Evolutionary conservation across 2,797 vertebrate species (phyloP).

Genomic region (Chelon labrosus): DNA sequence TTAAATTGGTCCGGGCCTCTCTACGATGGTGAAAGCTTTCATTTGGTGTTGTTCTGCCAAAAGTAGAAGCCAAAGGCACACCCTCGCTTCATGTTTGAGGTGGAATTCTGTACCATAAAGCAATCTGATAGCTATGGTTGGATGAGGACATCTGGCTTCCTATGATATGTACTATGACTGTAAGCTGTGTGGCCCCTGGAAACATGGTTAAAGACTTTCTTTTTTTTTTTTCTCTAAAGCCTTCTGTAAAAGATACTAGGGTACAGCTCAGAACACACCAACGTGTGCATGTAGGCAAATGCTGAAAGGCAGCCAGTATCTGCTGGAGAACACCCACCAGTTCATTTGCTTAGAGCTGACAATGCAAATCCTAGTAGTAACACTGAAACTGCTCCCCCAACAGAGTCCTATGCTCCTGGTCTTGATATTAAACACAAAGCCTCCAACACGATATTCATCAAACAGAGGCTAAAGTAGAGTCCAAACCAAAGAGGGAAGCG

Average conservation of each 20-base stretch:
- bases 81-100: slow-evolving; percentile 56
- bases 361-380: slow-evolving; percentile 52
- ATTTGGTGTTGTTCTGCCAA: slow-evolving; percentile 43
- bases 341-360: slow-evolving; percentile 74
- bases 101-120: slow-evolving; percentile 57
- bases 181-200: slow-evolving; percentile 65
- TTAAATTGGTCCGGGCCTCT: slow-evolving; percentile 43
- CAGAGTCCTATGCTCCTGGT: too few relatives aligned
- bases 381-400: slow-evolving; percentile 23
- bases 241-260: slow-evolving; percentile 53
- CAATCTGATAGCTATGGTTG: slow-evolving; percentile 73
- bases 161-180: slow-evolving; percentile 34
- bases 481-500: not conserved
- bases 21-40: slow-evolving; percentile 43
- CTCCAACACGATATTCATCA: not conserved
- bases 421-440: not conserved
- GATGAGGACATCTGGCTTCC: slow-evolving; percentile 62
- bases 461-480: not conserved
- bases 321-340: slow-evolving; percentile 66
- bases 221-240: slow-evolving; percentile 64
- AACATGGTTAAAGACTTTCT: slow-evolving; percentile 54
- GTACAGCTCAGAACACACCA: slow-evolving; percentile 40
- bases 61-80: slow-evolving; percentile 41
- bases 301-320: slow-evolving; percentile 61
- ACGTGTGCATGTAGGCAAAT: slow-evolving; percentile 62